Percentiles rank a stretch among this genome's conserved stretches.
These are phyloP conservation scores for Drosophila lini DNA, from an alignment of 1,140 invertebrate species.

Conservation along the genomic window DNA sequence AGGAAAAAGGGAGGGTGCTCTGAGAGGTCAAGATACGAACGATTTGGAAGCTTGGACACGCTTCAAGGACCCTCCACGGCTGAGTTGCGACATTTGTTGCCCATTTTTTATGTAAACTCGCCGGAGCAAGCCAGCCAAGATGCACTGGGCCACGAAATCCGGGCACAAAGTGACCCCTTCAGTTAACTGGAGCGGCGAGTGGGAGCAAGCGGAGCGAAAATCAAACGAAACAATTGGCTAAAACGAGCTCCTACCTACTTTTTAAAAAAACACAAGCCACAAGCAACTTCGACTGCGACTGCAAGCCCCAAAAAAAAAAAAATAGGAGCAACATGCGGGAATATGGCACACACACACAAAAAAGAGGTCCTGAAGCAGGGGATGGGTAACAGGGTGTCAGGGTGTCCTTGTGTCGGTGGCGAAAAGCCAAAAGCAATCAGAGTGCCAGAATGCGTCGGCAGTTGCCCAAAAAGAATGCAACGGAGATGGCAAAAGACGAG, in stretches of 20 bases:
- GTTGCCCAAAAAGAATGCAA: constrained; percentile 60
- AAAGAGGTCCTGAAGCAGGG: not conserved
- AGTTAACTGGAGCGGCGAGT: constrained; percentile 34
- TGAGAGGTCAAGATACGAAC: constrained; percentile 37
- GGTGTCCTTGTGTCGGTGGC: constrained; percentile 9
- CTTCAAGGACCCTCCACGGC: constrained; percentile 35
- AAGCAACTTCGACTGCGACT: not conserved
- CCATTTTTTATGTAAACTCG: constrained; percentile 4
- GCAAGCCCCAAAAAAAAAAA: not conserved
- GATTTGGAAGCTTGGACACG: constrained; percentile 53
- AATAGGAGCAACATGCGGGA: constrained; percentile 4
- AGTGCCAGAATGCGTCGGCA: constrained; percentile 12
- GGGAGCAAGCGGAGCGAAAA: constrained; percentile 33
- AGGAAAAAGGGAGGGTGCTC: not conserved
- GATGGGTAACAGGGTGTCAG: not conserved
- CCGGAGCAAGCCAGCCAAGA: constrained; percentile 41
- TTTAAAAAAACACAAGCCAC: not conserved
- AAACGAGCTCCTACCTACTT: constrained; percentile 18
- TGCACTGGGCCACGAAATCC: constrained; percentile 56
- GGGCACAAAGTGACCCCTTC: constrained; percentile 17
- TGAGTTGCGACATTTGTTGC: constrained; percentile 49
- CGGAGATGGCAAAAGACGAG: constrained; percentile 62
- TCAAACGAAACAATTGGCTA: constrained; percentile 48
- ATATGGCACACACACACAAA: constrained; percentile 9
- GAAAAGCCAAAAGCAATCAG: constrained; percentile 37